Conservation (phyloP, 2,888 invertebrate species). For the Bombyx huttoni region DNA sequence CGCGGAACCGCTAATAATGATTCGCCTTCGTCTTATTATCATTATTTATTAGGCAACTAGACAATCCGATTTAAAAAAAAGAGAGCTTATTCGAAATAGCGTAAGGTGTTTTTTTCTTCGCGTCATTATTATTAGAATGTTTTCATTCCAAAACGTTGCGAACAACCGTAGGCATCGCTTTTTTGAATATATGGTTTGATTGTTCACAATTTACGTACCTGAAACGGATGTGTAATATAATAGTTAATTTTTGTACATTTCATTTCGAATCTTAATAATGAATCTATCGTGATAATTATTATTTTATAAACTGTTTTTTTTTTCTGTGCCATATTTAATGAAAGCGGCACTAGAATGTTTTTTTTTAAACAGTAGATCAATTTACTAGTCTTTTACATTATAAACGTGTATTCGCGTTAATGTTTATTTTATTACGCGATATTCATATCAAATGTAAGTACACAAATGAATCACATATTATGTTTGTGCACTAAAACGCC, state of each 20-base stretch:
- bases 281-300: conserved; percentile 12
- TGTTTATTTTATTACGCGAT: background rate
- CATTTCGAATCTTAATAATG: conserved; percentile 12
- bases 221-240: conserved; percentile 45
- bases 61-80: background rate
- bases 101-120: background rate
- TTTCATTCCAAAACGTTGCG: conserved; percentile 41
- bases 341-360: conserved; percentile 25
- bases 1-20: background rate
- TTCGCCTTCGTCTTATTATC: conserved; percentile 2
- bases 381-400: conserved; percentile 36
- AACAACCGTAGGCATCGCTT: conserved; percentile 26
- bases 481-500: background rate
- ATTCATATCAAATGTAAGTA: background rate
- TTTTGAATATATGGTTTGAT: conserved; percentile 28
- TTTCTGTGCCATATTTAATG: conserved; percentile 40
- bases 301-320: conserved; percentile 22
- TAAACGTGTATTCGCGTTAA: background rate
- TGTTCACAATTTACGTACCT: conserved; percentile 51
- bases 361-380: conserved; percentile 25
- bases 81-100: conserved; percentile 1
- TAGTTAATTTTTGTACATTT: conserved; percentile 44
- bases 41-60: conserved; percentile 8
- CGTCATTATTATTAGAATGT: background rate
- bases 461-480: background rate